phyloP scores from a whole-genome alignment of 2,113 vertebrate species.

The Lophura nycthemera region DNA sequence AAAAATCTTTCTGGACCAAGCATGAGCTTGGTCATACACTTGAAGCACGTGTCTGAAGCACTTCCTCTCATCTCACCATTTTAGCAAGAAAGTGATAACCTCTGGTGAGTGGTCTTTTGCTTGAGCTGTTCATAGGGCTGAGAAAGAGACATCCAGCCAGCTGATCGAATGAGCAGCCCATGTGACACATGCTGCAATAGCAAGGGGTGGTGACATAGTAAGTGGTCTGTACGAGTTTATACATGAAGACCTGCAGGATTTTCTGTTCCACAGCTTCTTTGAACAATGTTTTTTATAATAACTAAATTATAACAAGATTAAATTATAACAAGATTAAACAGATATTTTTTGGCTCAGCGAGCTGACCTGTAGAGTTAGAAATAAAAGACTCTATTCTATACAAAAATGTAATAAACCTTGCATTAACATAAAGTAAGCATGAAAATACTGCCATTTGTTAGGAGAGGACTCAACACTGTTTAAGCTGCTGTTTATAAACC shows the following conservation, averaged over 20 bases:
- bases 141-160: not conserved
- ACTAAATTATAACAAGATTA: not conserved
- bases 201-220: not conserved
- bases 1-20: not conserved
- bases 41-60: not conserved
- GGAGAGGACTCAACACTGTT: not conserved
- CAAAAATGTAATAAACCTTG: not conserved
- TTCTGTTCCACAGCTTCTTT: not conserved
- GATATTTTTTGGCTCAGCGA: not conserved
- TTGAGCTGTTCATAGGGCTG: accelerated
- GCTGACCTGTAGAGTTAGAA: not conserved
- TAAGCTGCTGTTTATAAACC: not conserved
- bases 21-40: not conserved
- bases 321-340: not conserved
- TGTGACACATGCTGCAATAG: not conserved
- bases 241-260: not conserved
- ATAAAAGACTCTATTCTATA: not conserved
- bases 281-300: not conserved
- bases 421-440: not conserved
- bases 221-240: not conserved
- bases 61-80: not conserved
- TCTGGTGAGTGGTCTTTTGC: not conserved
- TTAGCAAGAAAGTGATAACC: not conserved
- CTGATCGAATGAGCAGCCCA: accelerated
- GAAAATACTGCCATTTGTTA: not conserved